A percentile compares a stretch with the other conserved stretches of the same genome.
Conservation (phyloP, 2,888 invertebrate genomes). For the Empis stercorea region DNA sequence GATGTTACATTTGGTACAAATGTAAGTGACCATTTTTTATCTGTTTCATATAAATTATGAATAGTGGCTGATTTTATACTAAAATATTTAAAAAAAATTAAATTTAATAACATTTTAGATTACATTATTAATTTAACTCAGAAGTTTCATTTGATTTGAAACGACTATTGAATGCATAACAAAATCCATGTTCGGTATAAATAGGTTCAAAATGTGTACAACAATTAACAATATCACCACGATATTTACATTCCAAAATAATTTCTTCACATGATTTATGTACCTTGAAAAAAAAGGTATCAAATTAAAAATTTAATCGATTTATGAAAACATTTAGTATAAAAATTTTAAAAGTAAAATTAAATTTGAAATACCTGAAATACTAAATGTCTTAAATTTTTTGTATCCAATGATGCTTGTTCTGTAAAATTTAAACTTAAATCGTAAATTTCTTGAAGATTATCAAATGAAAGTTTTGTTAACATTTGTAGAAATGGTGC, state of each 20-base stretch:
- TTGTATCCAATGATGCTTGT: slow-evolving; percentile 17
- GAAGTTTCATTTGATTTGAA: slow-evolving; percentile 25
- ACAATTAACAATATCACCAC: slow-evolving; percentile 51
- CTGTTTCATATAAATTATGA: slow-evolving; percentile 35
- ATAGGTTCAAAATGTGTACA: slow-evolving; percentile 52
- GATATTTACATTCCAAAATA: slow-evolving; percentile 51
- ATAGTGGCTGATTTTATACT: slow-evolving; percentile 23
- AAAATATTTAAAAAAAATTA: not conserved
- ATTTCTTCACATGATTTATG: slow-evolving; percentile 43
- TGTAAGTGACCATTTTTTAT: slow-evolving; percentile 35
- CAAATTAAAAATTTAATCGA: too few species aligned
- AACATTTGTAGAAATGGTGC: slow-evolving; percentile 32
- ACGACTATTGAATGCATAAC: slow-evolving; percentile 53
- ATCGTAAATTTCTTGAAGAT: slow-evolving; percentile 23
- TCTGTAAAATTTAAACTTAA: slow-evolving; percentile 18
- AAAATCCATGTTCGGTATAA: slow-evolving; percentile 64
- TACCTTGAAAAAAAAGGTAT: slow-evolving; percentile 19
- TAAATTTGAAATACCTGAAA: slow-evolving; percentile 20
- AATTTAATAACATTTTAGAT: too few species aligned
- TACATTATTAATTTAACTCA: slow-evolving; percentile 22
- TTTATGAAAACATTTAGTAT: too few species aligned
- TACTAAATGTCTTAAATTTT: slow-evolving; percentile 24
- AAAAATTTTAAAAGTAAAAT: too few species aligned
- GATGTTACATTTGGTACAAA: slow-evolving; percentile 28
- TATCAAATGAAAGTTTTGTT: slow-evolving; percentile 34